phyloP scores from a whole-genome alignment of 2,797 vertebrate species.

The Macropodus opercularis region DNA sequence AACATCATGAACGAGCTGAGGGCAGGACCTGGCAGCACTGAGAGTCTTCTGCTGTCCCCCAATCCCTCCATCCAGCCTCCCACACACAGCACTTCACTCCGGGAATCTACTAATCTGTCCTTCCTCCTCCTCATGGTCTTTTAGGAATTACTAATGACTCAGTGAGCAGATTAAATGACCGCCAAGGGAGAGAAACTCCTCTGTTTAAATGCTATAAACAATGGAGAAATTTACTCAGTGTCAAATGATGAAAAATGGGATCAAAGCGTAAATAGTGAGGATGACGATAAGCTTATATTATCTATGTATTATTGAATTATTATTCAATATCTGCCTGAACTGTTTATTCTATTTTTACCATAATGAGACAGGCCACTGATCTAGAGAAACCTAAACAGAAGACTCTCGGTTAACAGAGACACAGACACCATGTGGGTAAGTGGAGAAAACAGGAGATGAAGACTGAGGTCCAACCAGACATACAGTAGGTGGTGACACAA shows the following conservation, averaged over 20 bases:
- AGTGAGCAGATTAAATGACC: slow-evolving; percentile 56
- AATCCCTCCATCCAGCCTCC: slow-evolving; percentile 50
- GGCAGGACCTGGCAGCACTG: slow-evolving; percentile 24
- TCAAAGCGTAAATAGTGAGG: slow-evolving; percentile 17
- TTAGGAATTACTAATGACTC: slow-evolving; percentile 50
- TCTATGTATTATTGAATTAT: slow-evolving; percentile 13
- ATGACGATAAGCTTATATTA: slow-evolving; percentile 6
- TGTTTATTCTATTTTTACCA: slow-evolving; percentile 23
- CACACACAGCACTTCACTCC: slow-evolving; percentile 53
- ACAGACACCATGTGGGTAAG: slow-evolving; percentile 14
- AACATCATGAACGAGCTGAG: slow-evolving; percentile 24
- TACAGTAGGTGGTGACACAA: slow-evolving; percentile 7
- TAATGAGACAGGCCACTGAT: slow-evolving; percentile 26
- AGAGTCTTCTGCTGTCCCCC: slow-evolving; percentile 30
- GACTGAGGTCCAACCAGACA: slow-evolving; percentile 14
- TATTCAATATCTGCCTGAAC: no score
- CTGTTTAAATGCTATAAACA: slow-evolving; percentile 40
- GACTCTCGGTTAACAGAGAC: slow-evolving; percentile 18
- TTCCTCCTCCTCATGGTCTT: slow-evolving; percentile 39
- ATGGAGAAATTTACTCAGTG: slow-evolving; percentile 22
- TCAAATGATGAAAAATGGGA: slow-evolving; percentile 13
- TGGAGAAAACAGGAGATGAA: slow-evolving; percentile 26
- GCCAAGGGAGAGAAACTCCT: slow-evolving; percentile 36
- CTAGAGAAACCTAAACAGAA: slow-evolving; percentile 47
- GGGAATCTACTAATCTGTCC: slow-evolving; percentile 60